A percentile compares a stretch with the other conserved stretches of the same genome.
phyloP scores from a whole-genome alignment of 2,888 invertebrate genomes.

The Mermis nigrescens region DNA sequence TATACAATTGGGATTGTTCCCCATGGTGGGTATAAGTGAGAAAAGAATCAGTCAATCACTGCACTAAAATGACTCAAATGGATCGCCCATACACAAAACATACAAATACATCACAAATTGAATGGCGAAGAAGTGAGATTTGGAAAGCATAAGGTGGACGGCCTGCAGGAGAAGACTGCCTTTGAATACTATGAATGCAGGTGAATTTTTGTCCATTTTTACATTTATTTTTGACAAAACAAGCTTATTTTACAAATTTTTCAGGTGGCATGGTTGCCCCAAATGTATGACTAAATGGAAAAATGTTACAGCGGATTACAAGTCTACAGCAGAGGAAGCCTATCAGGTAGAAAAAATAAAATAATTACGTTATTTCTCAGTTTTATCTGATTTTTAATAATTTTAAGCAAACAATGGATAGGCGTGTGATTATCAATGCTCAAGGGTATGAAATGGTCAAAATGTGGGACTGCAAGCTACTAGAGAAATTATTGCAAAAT shows the following conservation, averaged over 20 bases:
- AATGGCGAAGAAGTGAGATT: neutral
- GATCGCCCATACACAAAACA: neutral
- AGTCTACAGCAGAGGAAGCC: neutral
- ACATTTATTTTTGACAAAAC: no score
- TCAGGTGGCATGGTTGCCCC: slow-evolving; percentile 1
- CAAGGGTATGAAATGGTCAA: no score
- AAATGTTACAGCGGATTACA: neutral
- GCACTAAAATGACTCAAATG: neutral
- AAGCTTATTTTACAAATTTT: no score
- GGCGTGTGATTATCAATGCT: slow-evolving; percentile 21
- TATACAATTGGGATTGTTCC: neutral
- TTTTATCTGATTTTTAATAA: no score
- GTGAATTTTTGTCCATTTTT: no score
- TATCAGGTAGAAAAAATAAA: neutral
- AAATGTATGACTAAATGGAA: neutral
- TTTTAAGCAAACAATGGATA: slow-evolving; percentile 16
- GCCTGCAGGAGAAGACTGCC: neutral
- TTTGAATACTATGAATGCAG: neutral
- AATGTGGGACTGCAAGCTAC: slow-evolving; percentile 16
- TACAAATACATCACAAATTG: neutral
- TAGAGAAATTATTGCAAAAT: neutral
- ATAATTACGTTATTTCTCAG: neutral
- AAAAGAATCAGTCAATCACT: neutral
- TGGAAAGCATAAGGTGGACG: neutral
- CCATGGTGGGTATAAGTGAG: neutral